Evolutionary conservation across 2,888 invertebrate species (phyloP), one percentile per base, ranked within the genome.

Genomic region (Pseudococcus jackbeardsleyi): DNA sequence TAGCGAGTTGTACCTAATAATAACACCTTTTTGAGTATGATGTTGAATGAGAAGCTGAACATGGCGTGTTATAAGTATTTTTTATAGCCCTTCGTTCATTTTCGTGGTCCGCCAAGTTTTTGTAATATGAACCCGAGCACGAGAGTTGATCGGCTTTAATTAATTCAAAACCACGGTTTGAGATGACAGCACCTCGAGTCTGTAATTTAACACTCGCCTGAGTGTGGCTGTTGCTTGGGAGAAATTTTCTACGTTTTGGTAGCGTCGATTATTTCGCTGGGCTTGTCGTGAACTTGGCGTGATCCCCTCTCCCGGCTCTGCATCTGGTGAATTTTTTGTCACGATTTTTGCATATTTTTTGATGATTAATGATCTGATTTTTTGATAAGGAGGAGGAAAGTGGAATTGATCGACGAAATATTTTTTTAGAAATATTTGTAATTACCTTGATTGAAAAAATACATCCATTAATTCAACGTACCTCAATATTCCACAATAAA

Each of bases 161-260:
- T 72, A 72, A 72, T 72, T 72, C 68, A 72, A 72, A 72, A 33
- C 68, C 68, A 72, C 33, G 68, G 33, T 72, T 72, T 12, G 17
- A 33, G n/a, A 72, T 72, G 33, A 72, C 68, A 72, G 22, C 68
- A 59, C n/a, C 59, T 59, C 59, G 5, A 19, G 19, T 59, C 59
- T 59, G 59, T 59, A 59, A 59, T 59, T 59, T 59, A 59, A 59
- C 59, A 59, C 59, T 59, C n/a, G 19, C 59, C 26, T 33, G 26
- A 33, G 26, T 33, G 26, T 33, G 26, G 26, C 26, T 33, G 26
- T 33, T 33, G 59, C 19, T 59, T 6, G 19, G 59, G 59, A 4
- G 59, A 19, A 59, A 59, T 19, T 59, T n/a, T 19, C 8, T 6
- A 6, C 6, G 19, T n/a, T 3, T 7, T 59, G 59, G 59, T 19